Evolutionary conservation across 1,140 invertebrate genomes (phyloP), one percentile per base, ranked within the genome.

Genomic region (Sycophaga agraensis): DNA sequence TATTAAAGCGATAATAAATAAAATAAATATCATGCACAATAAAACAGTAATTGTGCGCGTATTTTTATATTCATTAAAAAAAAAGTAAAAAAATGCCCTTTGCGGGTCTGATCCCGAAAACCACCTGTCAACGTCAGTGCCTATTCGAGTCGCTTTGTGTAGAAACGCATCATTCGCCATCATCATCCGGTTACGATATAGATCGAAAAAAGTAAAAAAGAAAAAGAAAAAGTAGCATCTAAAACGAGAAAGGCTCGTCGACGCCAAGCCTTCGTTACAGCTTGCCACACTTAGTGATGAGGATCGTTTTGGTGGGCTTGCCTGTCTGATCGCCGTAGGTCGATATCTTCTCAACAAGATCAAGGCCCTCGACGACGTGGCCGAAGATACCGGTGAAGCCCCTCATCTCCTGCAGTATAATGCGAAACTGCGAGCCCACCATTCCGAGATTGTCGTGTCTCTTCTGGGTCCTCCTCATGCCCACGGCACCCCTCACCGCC

Each of bases 331-430:
- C 89, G 53, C 90, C 89, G 63, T 84, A 88, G 57, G 87, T 87
- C 45, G 89, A 89, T 66, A 93, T 89, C 70, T 88, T 89, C 70
- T 92, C 91, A 22, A 92, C 86, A 34, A 92, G 77, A 69, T 92
- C 91, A 28, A 93, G 81, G 1, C 91, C 91, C 69, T 92, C 89
- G 45, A 92, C 84, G 5, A 93, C 90, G 73, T 87, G 88, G 5
- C 88, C 91, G 71, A 93, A 93, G 57, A 93, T 92, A 11, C 87
- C 91, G 1, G 91, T 92, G 75, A 92, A 92, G 14, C 88, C 87
- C 53, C 88, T 83, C 88, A 91, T 91, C 70, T 91, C 89, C 63
- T 89, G 88, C 55, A 92, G 75, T 64, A 92, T 89, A 58, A 92
- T 87, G 43, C 91, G 87, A 78, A 92, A 92, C 72, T 92, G 91